A percentile compares a stretch with the other conserved stretches of the same genome.
Conservation (phyloP, 1,140 invertebrate genomes). For the Apolygus lucorum region DNA sequence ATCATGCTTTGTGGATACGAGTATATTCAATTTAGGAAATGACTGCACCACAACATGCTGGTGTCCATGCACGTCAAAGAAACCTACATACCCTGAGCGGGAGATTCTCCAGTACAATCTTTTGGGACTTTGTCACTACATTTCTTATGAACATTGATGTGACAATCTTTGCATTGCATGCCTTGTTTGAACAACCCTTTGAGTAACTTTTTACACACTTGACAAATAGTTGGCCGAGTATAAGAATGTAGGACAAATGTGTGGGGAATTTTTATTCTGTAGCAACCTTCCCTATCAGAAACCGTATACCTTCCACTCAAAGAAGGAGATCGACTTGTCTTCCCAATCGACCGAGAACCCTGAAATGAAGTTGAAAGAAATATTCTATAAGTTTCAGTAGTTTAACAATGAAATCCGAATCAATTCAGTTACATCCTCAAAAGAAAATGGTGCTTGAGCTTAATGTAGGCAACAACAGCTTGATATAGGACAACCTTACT, state of each 20-base stretch:
- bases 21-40: no score
- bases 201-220: conserved; percentile 89
- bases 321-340: conserved; percentile 58
- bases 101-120: conserved; percentile 82
- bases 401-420: no score
- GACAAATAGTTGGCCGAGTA: conserved; percentile 90
- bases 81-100: conserved; percentile 24
- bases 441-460: no score
- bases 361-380: no score
- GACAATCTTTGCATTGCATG: conserved; percentile 95
- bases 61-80: background rate
- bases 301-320: conserved; percentile 62
- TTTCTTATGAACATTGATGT: conserved; percentile 97
- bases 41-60: no score
- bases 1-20: no score
- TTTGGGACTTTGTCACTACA: conserved; percentile 90
- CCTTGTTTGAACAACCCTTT: conserved; percentile 95
- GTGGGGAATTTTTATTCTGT: conserved; percentile 77
- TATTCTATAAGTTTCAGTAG: no score
- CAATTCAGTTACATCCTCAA: no score
- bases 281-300: conserved; percentile 62
- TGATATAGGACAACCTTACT: no score
- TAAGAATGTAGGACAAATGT: conserved; percentile 88
- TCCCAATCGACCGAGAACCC: no score
- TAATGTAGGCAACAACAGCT: no score